A percentile compares a stretch with the other conserved stretches of the same genome.
Conservation (phyloP, 1,140 invertebrate genomes). For the Zophobas atratus region DNA sequence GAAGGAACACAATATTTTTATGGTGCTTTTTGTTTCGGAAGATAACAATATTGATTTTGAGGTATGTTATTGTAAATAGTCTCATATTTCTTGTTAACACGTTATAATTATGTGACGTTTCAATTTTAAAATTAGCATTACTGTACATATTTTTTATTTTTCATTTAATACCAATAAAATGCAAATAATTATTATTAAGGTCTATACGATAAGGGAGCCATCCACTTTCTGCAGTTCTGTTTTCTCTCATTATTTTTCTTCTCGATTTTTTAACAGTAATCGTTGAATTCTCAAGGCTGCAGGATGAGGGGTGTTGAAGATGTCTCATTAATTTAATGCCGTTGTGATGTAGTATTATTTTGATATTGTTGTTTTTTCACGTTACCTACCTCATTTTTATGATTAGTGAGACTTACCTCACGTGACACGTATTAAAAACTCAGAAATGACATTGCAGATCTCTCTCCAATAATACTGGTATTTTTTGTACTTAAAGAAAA, state of each 20-base stretch:
- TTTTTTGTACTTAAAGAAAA: conserved; percentile 59
- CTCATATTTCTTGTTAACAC: conserved; percentile 55
- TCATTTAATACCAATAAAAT: conserved; percentile 47
- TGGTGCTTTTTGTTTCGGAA: conserved; percentile 57
- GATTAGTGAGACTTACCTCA: conserved; percentile 50
- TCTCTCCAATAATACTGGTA: conserved; percentile 58
- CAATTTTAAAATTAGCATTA: conserved; percentile 41
- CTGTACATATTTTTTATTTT: conserved; percentile 50
- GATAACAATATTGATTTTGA: conserved; percentile 55
- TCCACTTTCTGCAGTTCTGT: conserved; percentile 7
- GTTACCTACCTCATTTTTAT: conserved; percentile 63
- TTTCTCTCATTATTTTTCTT: not conserved
- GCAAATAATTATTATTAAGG: conserved; percentile 54
- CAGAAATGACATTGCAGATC: conserved; percentile 56
- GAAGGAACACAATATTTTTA: conserved; percentile 51
- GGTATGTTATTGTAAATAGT: conserved; percentile 57
- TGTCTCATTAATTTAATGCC: conserved; percentile 36
- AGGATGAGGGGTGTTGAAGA: conserved; percentile 17
- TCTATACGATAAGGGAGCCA: conserved; percentile 15
- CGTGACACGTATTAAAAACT: conserved; percentile 43
- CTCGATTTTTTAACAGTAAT: not conserved
- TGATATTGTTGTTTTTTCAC: conserved; percentile 63
- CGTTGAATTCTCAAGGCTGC: conserved; percentile 23
- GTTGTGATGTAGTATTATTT: conserved; percentile 62
- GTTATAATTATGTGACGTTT: conserved; percentile 51